A percentile compares a stretch with the other conserved stretches of the same genome.
Conservation (phyloP, 2,797 vertebrate species). For the Paguma larvata region DNA sequence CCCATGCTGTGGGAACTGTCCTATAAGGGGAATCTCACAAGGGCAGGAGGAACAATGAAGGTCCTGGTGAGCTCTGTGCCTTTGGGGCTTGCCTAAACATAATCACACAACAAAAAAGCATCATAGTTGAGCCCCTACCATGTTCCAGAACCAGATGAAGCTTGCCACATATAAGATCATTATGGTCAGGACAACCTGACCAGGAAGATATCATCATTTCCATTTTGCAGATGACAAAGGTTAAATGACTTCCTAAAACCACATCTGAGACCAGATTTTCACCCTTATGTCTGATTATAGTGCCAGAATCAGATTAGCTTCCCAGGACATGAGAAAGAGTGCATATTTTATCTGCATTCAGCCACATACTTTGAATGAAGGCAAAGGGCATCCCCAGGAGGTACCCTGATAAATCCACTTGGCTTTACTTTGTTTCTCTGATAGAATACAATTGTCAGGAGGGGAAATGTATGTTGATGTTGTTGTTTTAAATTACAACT, state of each 20-base stretch:
- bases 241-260: not conserved
- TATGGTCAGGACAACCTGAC: not conserved
- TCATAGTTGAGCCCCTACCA: no score
- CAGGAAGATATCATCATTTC: not conserved
- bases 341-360: not conserved
- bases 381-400: not conserved
- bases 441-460: not conserved
- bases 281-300: not conserved
- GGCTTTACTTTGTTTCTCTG: not conserved
- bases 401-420: not conserved
- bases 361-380: not conserved
- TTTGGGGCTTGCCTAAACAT: not conserved
- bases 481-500: not conserved
- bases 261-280: not conserved
- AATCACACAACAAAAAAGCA: not conserved
- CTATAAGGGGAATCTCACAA: not conserved
- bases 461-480: not conserved
- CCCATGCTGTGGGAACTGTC: not conserved
- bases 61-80: not conserved
- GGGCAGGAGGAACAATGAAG: not conserved
- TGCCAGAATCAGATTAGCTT: not conserved
- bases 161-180: not conserved
- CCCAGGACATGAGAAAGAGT: rapidly evolving
- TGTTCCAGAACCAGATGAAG: not conserved
- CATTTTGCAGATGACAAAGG: not conserved